Base-by-base conservation (phyloP, 2,113 vertebrate genomes). In the Pygoscelis adeliae region DNA sequence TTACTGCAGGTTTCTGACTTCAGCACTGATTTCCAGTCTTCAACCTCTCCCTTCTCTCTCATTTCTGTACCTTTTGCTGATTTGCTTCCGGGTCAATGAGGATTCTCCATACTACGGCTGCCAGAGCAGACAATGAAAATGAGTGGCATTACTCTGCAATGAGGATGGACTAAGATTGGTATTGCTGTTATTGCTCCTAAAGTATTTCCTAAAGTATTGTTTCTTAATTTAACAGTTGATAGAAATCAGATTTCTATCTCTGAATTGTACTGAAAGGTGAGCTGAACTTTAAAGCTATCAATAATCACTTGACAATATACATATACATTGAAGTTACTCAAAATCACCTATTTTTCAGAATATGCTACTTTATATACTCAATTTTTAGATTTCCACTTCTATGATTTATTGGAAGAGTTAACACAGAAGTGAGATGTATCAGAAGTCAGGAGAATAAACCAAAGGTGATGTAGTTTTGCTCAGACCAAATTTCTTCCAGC, bases 41-140 rank as follows among this genome's bases (percentile, higher is more conserved):
- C 72, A 34, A 1, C 36, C 55, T 8, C 40, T 27, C 58, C 55
- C 53, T 44, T 21, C 56, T 32, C 42, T 38, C 74, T 69, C 22
- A 5, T 32, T 14, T 32, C 65, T 34, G 16, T 2, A 7, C 56
- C 2, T 25, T 46, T 4, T 1, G 2, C 84, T 17, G 38, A 4
- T 8, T 4, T 27, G 47, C 18, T 17, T 4, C 29, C 5, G 3
- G 47, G 49, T 2, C 38, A 50, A 15, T 0, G 16, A 14, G 10
- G 67, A 6, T 27, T 53, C 47, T 42, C 32, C 34, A 14, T 10
- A 26, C 66, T 5, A 0, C 0, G 3, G 65, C 74, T 78, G 74
- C 50, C 66, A 63, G 34, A 21, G 25, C 9, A 74, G 50, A 3
- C 59, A 15, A 1, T 3, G 50, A 3, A 5, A 16, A 30, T 15